Evolutionary conservation across 2,113 vertebrate genomes (phyloP).

Genomic region (Nothobranchius kuhntae): DNA sequence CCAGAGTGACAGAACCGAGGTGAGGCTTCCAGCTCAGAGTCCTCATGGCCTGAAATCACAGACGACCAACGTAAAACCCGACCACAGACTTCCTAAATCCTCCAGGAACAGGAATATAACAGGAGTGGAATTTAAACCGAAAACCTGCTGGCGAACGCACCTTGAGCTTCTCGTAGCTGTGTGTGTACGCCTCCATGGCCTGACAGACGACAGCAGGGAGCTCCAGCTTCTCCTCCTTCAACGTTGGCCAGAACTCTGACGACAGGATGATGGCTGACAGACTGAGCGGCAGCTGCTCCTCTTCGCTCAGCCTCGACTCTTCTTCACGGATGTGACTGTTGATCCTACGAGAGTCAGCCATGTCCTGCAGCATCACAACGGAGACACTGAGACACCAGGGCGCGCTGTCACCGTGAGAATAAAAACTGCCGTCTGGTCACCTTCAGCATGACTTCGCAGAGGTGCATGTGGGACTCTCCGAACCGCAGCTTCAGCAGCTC

Average conservation of each 20-base stretch:
- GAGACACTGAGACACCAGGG: neutral
- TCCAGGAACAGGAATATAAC: neutral
- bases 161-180: conserved; percentile 97
- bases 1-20: conserved; percentile 91
- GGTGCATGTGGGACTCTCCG: conserved; percentile 97
- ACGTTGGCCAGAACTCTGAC: conserved; percentile 95
- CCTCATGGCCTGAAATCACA: conserved; percentile 88
- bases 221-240: conserved; percentile 98
- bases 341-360: conserved; percentile 94
- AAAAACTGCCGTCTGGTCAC: conserved; percentile 32
- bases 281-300: conserved; percentile 84
- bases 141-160: conserved; percentile 56
- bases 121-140: too few species aligned
- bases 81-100: too few species aligned
- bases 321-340: conserved; percentile 94
- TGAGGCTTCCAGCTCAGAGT: conserved; percentile 98
- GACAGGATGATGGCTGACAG: conserved; percentile 92
- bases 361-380: conserved; percentile 80
- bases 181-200: conserved; percentile 92
- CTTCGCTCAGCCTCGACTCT: conserved; percentile 85
- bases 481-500: conserved; percentile 97
- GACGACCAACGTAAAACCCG: neutral
- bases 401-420: too few species aligned
- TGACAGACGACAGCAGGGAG: conserved; percentile 85
- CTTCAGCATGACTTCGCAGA: conserved; percentile 98